Evolutionary conservation across 2,113 vertebrate genomes (phyloP).

Genomic region (Hemicordylus capensis): DNA sequence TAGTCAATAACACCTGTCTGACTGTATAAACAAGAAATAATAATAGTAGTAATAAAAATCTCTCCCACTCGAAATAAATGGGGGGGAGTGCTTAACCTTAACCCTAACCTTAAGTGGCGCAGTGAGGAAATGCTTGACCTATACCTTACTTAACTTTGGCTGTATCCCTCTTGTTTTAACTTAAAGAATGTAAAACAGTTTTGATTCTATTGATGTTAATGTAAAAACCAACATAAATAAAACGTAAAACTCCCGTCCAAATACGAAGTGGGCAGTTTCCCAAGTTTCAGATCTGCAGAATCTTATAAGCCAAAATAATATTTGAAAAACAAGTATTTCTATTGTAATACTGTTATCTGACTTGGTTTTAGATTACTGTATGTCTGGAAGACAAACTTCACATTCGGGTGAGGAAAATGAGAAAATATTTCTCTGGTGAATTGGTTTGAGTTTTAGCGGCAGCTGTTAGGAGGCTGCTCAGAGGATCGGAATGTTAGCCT

Average conservation of each 20-base stretch:
- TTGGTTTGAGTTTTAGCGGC: constrained; percentile 39
- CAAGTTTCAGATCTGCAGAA: background rate
- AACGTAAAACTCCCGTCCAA: background rate
- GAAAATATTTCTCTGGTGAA: constrained; percentile 44
- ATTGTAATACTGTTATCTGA: constrained; percentile 35
- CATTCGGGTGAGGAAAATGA: constrained; percentile 35
- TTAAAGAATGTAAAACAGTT: background rate
- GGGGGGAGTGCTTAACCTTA: too few species aligned
- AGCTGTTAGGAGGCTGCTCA: constrained; percentile 48
- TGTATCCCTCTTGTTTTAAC: background rate
- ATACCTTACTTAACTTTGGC: background rate
- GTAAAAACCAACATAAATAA: background rate
- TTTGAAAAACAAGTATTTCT: background rate
- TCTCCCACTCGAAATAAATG: too few species aligned
- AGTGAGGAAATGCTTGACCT: too few species aligned
- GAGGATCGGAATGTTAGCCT: constrained; percentile 37
- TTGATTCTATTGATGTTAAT: background rate
- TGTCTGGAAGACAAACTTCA: constrained; percentile 54
- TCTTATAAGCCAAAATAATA: background rate
- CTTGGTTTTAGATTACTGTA: constrained; percentile 51
- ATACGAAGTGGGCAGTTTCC: background rate
- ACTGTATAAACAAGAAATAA: too few species aligned
- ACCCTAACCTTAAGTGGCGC: too few species aligned
- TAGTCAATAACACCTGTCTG: too few species aligned
- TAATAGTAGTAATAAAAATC: too few species aligned